A percentile compares a stretch with the other conserved stretches of the same genome.
These are phyloP conservation scores for Ephialtes manifestator DNA, from an alignment of 2,888 invertebrate species.

Conservation along the genomic window DNA sequence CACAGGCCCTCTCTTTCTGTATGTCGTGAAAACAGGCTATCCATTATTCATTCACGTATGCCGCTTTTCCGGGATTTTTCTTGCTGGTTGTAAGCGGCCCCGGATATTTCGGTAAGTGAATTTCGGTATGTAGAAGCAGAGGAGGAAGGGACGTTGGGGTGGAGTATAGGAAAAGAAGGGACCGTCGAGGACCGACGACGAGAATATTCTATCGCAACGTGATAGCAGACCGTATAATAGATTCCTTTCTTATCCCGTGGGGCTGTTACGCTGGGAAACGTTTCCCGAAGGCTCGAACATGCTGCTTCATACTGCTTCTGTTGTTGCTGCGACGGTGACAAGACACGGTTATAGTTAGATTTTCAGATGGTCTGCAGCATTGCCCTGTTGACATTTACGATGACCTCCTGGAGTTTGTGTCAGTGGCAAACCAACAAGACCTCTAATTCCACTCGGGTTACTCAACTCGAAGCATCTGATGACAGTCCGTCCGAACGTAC, in stretches of 20 bases:
- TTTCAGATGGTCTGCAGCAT: not conserved
- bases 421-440: not conserved
- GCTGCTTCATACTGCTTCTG: not conserved
- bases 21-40: conserved; percentile 68
- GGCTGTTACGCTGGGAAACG: conserved; percentile 51
- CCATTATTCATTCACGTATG: conserved; percentile 76
- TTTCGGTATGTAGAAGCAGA: conserved; percentile 71
- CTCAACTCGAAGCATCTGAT: not conserved
- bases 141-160: conserved; percentile 10
- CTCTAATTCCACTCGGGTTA: conserved; percentile 9
- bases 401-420: not conserved
- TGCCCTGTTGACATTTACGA: conserved; percentile 17
- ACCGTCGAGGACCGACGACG: conserved; percentile 31
- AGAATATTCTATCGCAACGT: conserved; percentile 72
- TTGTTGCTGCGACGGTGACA: not conserved
- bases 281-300: conserved; percentile 39
- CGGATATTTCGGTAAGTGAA: conserved; percentile 76
- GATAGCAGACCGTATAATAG: conserved; percentile 70
- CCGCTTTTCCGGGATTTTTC: conserved; percentile 70
- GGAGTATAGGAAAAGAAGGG: conserved; percentile 43
- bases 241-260: conserved; percentile 74
- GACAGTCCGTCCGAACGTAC: no score
- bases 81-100: conserved; percentile 57
- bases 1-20: conserved; percentile 18
- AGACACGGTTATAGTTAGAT: not conserved